These are phyloP conservation scores for Enteromius radiatus DNA, from an alignment of 2,797 vertebrate genomes.

Conservation along the genomic window DNA sequence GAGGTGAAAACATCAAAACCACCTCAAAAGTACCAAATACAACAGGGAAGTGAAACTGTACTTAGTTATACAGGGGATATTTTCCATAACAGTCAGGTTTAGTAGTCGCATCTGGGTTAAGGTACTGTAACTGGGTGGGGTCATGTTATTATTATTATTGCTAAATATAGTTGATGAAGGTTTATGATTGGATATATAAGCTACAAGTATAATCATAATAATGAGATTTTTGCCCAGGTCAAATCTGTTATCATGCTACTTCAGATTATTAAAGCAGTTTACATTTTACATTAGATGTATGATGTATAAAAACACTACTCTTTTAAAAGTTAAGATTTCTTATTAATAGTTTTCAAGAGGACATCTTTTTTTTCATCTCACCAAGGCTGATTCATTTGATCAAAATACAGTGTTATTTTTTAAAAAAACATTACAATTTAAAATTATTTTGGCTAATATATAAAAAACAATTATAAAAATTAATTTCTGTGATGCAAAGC, in stretches of 20 bases:
- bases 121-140: neutral
- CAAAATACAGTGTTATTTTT: neutral
- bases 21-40: neutral
- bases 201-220: neutral
- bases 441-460: neutral
- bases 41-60: conserved; percentile 56
- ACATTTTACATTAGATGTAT: neutral
- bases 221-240: neutral
- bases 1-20: neutral
- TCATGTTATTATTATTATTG: conserved; percentile 8
- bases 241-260: neutral
- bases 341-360: neutral
- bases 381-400: no score
- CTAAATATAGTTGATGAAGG: neutral
- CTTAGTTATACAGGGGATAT: conserved; percentile 29
- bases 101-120: conserved; percentile 20
- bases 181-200: no score
- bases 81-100: conserved; percentile 26
- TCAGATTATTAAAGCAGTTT: neutral
- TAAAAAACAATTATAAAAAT: neutral
- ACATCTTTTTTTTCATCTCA: neutral
- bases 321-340: neutral
- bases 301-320: neutral
- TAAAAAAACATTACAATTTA: neutral
- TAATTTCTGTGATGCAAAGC: neutral